A percentile compares a stretch with the other conserved stretches of the same genome.
Evolutionary conservation across 2,888 invertebrate genomes (phyloP).

Genomic region (Allygus modestus): DNA sequence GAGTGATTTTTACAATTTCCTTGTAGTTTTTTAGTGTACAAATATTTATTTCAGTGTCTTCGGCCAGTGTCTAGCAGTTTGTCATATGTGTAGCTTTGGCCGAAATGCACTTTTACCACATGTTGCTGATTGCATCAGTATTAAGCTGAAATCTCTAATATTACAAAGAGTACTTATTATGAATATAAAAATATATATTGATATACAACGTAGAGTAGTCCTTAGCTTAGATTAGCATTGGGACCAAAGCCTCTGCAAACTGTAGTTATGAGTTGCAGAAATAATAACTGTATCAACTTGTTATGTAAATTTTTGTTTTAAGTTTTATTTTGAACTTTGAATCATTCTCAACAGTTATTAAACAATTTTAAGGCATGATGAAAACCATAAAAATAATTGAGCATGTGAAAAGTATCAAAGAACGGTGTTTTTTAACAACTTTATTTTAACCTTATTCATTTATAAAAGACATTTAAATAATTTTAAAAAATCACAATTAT

Average conservation of each 20-base stretch:
- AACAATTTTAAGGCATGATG: too few relatives aligned
- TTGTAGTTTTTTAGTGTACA: conserved; percentile 15
- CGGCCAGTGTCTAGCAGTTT: neutral
- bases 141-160: neutral
- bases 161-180: neutral
- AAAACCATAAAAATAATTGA: too few relatives aligned
- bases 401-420: too few relatives aligned
- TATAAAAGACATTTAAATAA: too few relatives aligned
- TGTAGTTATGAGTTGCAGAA: neutral
- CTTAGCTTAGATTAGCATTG: conserved; percentile 29
- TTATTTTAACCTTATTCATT: too few relatives aligned
- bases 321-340: too few relatives aligned
- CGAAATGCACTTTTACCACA: neutral
- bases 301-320: too few relatives aligned
- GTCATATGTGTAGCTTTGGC: neutral
- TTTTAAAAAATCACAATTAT: too few relatives aligned
- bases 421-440: too few relatives aligned
- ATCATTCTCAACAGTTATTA: too few relatives aligned
- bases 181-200: conserved; percentile 6
- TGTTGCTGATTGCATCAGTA: conserved; percentile 20
- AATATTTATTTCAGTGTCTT: neutral
- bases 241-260: neutral
- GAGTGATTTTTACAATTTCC: conserved; percentile 29
- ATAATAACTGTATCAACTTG: neutral
- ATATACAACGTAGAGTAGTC: conserved; percentile 13